Evolutionary conservation across 2,888 invertebrate species (phyloP).

Genomic region (Timandra comae): DNA sequence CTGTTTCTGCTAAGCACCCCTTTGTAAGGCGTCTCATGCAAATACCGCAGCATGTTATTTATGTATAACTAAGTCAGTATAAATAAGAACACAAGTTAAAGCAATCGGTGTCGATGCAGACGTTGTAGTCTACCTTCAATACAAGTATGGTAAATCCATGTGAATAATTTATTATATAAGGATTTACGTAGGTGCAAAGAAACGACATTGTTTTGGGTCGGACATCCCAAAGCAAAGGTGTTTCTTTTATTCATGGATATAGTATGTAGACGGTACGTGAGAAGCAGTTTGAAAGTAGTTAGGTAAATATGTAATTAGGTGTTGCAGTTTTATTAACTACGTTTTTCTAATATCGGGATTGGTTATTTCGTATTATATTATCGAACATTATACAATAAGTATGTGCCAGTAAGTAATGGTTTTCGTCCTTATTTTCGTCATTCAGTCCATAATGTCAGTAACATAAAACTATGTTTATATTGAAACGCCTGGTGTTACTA

Average conservation of each 20-base stretch:
- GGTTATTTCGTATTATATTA: too few species aligned
- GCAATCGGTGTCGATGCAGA: constrained; percentile 8
- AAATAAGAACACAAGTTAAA: constrained; percentile 4
- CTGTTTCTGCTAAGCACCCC: too few species aligned
- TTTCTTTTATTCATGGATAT: constrained; percentile 45
- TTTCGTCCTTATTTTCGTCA: too few species aligned
- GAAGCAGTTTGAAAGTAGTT: constrained; percentile 25
- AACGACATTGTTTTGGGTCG: constrained; percentile 43
- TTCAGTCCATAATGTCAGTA: too few species aligned
- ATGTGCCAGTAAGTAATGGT: too few species aligned
- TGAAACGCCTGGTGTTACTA: too few species aligned
- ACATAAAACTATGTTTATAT: too few species aligned
- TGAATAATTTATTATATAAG: constrained; percentile 35
- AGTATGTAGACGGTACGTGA: constrained; percentile 27
- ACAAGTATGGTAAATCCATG: constrained; percentile 33
- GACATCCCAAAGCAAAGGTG: constrained; percentile 26
- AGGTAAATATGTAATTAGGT: constrained; percentile 21
- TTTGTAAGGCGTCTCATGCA: too few species aligned
- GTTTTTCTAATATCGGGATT: too few species aligned
- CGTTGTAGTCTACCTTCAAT: constrained; percentile 12
- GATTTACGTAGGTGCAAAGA: constrained; percentile 47
- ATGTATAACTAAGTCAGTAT: constrained; percentile 3
- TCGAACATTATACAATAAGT: too few species aligned
- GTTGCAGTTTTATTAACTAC: too few species aligned
- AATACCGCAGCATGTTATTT: neutral